Conservation (phyloP, 2,797 vertebrate genomes). For the Threskiornis aethiopicus region DNA sequence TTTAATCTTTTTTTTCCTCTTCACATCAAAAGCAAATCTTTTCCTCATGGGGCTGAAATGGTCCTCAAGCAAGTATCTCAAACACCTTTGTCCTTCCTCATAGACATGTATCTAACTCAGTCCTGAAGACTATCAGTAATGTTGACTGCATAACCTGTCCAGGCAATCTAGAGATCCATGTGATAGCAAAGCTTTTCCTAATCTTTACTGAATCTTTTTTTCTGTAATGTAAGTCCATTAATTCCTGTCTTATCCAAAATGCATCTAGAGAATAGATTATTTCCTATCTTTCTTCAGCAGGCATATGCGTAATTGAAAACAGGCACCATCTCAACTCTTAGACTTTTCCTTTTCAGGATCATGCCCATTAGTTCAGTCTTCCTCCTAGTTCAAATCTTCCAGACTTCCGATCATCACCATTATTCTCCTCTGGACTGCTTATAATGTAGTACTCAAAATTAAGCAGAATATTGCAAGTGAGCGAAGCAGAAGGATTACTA, state of each 20-base stretch:
- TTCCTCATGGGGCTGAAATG: background rate
- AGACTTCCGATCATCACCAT: background rate
- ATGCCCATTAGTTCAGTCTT: background rate
- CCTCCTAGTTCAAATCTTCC: background rate
- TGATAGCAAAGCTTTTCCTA: background rate
- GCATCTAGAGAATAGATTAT: background rate
- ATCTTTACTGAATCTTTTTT: background rate
- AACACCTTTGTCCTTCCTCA: background rate
- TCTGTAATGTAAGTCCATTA: background rate
- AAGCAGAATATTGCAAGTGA: background rate
- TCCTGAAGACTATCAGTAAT: background rate
- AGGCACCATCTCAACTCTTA: background rate
- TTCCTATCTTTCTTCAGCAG: background rate
- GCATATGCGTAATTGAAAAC: background rate
- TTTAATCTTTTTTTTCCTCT: background rate
- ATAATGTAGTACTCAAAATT: background rate
- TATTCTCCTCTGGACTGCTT: background rate
- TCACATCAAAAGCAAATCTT: background rate
- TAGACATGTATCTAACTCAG: background rate
- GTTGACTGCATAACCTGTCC: background rate
- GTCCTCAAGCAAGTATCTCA: background rate
- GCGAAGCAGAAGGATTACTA: background rate
- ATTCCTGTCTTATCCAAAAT: background rate
- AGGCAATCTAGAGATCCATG: background rate
- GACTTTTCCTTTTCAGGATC: background rate